Evolutionary conservation across 2,888 invertebrate genomes (phyloP).

Genomic region (Litoditis marina): DNA sequence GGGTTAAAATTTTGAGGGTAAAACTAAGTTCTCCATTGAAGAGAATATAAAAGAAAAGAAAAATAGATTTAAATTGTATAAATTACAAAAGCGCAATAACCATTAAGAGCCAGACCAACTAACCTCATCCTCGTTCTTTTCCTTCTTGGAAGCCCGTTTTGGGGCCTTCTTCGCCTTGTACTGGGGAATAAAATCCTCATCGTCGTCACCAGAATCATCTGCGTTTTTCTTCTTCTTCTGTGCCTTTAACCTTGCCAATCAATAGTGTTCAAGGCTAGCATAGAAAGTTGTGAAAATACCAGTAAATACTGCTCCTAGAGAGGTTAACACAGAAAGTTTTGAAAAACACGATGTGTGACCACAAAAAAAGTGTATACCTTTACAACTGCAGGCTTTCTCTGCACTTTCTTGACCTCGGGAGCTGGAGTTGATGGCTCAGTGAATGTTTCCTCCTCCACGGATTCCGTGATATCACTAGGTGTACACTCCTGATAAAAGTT

Average conservation of each 20-base stretch:
- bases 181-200: conserved; percentile 26
- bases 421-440: conserved; percentile 37
- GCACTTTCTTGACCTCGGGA: background rate
- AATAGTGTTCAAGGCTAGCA: no score
- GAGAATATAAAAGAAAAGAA: no score
- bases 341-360: no score
- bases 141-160: conserved; percentile 12
- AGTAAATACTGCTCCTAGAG: no score
- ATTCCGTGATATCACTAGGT: conserved; percentile 3
- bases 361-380: background rate
- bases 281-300: no score
- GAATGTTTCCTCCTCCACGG: conserved; percentile 25
- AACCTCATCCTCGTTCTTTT: conserved; percentile 9
- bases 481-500: conserved; percentile 1
- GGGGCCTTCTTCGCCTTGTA: conserved; percentile 11
- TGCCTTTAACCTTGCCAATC: background rate
- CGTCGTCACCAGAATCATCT: conserved; percentile 32
- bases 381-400: background rate
- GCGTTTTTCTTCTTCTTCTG: conserved; percentile 30
- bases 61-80: no score
- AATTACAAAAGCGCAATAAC: no score
- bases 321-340: no score
- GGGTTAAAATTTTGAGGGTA: no score
- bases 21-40: no score
- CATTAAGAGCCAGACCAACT: background rate